Percentiles rank a stretch among this genome's conserved stretches.
phyloP scores from a whole-genome alignment of 2,797 vertebrate genomes.

The Eutrigla gurnardus region DNA sequence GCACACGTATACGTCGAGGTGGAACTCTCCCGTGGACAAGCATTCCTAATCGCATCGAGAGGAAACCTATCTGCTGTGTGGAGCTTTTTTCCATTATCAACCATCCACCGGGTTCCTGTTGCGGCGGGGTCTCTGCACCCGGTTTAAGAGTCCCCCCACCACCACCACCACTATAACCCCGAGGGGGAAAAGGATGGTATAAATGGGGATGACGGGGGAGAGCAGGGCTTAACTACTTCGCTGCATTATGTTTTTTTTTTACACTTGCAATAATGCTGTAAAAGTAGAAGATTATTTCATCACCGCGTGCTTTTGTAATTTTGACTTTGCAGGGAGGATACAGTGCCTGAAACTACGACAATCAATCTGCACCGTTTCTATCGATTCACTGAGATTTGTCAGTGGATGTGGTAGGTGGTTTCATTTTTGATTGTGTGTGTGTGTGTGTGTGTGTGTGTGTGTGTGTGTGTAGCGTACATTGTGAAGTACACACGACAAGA shows the following conservation, averaged over 20 bases:
- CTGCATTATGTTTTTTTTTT: conserved; percentile 58
- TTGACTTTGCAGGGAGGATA: conserved; percentile 34
- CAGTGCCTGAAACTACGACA: conserved; percentile 17
- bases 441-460: no score
- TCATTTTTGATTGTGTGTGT: no score
- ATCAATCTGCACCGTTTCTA: neutral
- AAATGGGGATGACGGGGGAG: conserved; percentile 67
- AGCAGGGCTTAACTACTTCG: conserved; percentile 65
- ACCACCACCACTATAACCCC: conserved; percentile 25
- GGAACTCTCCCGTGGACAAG: conserved; percentile 48
- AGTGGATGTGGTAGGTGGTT: neutral
- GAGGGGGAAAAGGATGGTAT: conserved; percentile 66
- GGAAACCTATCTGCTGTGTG: conserved; percentile 57
- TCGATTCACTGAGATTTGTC: conserved; percentile 23
- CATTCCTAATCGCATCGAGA: conserved; percentile 49
- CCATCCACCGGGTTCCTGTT: conserved; percentile 66
- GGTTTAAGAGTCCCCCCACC: conserved; percentile 72
- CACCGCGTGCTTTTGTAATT: conserved; percentile 58
- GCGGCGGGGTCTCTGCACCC: conserved; percentile 68
- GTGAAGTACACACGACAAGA: conserved; percentile 23
- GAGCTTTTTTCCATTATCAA: conserved; percentile 66
- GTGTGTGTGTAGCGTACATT: neutral
- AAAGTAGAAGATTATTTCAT: conserved; percentile 77
- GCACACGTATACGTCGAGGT: conserved; percentile 32
- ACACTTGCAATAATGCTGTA: conserved; percentile 73